phyloP scores from a whole-genome alignment of 1,140 invertebrate genomes.

The Chrysomallon squamiferum region DNA sequence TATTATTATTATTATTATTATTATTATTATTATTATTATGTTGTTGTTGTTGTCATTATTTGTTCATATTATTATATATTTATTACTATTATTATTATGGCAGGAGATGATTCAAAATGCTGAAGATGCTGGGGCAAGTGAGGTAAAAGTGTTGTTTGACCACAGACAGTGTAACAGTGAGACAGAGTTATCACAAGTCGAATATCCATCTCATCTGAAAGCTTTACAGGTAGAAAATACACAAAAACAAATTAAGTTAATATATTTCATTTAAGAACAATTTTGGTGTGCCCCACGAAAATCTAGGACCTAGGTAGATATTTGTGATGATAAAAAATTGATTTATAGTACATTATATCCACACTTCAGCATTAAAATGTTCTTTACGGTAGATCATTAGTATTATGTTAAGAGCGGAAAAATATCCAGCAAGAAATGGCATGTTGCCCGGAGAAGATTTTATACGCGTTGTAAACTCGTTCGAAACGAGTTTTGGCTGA shows the following conservation, averaged over 20 bases:
- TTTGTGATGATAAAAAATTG: not conserved
- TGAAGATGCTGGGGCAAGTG: constrained; percentile 63
- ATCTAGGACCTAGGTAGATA: no score
- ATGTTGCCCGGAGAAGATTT: not conserved
- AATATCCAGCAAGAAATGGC: not conserved
- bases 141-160: constrained; percentile 61
- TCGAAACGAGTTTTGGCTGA: no score
- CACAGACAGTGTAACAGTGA: constrained; percentile 64
- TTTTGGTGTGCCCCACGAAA: not conserved
- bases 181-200: not conserved
- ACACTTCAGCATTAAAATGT: no score
- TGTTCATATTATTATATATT: no score
- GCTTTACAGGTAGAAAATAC: constrained; percentile 6
- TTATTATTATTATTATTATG: no score
- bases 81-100: no score
- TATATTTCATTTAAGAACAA: not conserved
- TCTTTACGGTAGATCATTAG: not conserved
- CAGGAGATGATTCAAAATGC: constrained; percentile 58
- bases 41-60: no score
- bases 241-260: not conserved
- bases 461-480: no score
- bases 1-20: no score
- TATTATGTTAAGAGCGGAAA: not conserved
- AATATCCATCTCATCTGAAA: constrained; percentile 7
- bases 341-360: not conserved